These are phyloP conservation scores for Dryobota labecula DNA, from an alignment of 2,888 invertebrate species.

Conservation along the genomic window DNA sequence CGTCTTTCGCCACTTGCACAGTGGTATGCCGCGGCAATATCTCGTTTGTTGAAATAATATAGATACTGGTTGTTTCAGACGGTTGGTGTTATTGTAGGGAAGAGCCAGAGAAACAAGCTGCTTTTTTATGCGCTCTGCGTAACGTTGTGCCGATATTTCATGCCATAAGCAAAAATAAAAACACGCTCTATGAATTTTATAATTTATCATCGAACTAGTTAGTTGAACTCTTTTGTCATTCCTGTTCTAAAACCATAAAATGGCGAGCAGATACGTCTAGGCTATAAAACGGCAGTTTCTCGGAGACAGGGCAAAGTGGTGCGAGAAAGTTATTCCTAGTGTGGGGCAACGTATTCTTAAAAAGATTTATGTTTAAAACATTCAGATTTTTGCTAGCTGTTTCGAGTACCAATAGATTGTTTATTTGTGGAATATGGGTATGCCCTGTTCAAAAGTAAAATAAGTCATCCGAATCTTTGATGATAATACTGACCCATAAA, in stretches of 20 bases:
- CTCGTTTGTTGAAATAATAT: constrained; percentile 50
- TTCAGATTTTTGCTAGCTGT: constrained; percentile 40
- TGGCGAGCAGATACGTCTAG: constrained; percentile 40
- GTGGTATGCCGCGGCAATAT: constrained; percentile 28
- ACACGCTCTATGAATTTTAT: background rate
- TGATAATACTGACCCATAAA: constrained; percentile 23
- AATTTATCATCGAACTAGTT: constrained; percentile 4
- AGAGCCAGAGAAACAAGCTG: constrained; percentile 9
- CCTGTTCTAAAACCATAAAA: constrained; percentile 51
- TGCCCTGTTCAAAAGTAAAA: constrained; percentile 2
- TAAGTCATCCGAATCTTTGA: constrained; percentile 16
- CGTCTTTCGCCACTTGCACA: constrained; percentile 37
- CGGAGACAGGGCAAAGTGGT: constrained; percentile 47
- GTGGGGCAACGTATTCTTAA: no score
- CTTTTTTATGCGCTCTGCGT: constrained; percentile 18
- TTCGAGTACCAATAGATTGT: constrained; percentile 22
- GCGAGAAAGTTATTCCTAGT: constrained; percentile 60
- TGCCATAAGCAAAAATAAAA: constrained; percentile 8
- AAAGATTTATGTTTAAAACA: constrained; percentile 56
- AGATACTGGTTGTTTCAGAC: constrained; percentile 21
- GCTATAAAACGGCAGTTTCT: constrained; percentile 58
- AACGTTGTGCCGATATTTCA: constrained; percentile 12
- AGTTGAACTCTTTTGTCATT: constrained; percentile 4
- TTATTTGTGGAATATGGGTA: constrained; percentile 3
- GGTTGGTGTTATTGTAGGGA: constrained; percentile 35